Conservation (phyloP, 2,888 invertebrate genomes). For the Atrina japonica region DNA sequence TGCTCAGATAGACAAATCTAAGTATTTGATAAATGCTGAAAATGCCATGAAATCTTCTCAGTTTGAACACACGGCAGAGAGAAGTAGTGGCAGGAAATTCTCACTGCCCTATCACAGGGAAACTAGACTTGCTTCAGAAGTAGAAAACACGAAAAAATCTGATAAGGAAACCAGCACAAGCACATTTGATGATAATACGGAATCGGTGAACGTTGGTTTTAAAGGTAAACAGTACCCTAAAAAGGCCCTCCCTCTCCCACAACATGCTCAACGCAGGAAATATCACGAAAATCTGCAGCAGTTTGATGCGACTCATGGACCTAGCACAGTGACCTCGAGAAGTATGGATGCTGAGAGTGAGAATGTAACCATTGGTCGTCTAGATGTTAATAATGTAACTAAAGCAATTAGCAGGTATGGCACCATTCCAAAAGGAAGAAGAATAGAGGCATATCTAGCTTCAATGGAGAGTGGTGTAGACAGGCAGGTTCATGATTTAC, state of each 20-base stretch:
- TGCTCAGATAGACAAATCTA: constrained; percentile 71
- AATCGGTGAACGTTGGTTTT: constrained; percentile 30
- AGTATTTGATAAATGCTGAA: constrained; percentile 70
- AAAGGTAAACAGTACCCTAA: constrained; percentile 67
- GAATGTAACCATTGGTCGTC: constrained; percentile 87
- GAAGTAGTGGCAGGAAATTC: constrained; percentile 64
- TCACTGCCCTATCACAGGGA: constrained; percentile 50
- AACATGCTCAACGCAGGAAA: constrained; percentile 57
- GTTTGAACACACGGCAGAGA: constrained; percentile 55
- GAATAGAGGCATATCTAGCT: constrained; percentile 97
- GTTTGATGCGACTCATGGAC: constrained; percentile 19
- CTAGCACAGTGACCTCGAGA: constrained; percentile 52
- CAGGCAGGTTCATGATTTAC: constrained; percentile 60
- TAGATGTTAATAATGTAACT: constrained; percentile 97
- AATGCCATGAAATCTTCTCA: constrained; percentile 65
- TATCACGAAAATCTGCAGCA: constrained; percentile 38
- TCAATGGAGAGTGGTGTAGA: constrained; percentile 84
- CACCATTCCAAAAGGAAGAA: constrained; percentile 96
- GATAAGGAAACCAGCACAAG: constrained; percentile 64
- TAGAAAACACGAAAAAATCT: constrained; percentile 47
- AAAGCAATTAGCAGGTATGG: constrained; percentile 95
- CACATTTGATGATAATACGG: constrained; percentile 56
- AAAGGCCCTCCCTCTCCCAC: constrained; percentile 73
- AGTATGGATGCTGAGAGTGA: constrained; percentile 56
- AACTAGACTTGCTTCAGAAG: constrained; percentile 37